Percentiles rank a stretch among this genome's conserved stretches.
Evolutionary conservation across 2,113 vertebrate genomes (phyloP).

Genomic region (Mastomys natalensis): DNA sequence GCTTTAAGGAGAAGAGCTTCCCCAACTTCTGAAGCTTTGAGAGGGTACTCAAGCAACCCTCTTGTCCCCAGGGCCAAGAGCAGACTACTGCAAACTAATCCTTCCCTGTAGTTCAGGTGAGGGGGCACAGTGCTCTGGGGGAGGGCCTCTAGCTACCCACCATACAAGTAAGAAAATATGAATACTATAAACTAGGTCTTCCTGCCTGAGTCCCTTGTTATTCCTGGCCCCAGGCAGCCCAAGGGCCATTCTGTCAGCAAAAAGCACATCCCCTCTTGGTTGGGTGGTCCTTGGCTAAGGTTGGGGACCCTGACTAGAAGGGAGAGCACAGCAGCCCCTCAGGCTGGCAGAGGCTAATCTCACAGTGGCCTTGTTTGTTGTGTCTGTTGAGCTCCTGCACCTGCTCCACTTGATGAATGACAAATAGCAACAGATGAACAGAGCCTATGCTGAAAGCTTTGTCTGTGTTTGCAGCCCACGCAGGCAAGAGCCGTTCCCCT

Average conservation of each 20-base stretch:
- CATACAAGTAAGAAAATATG: slow-evolving; percentile 18
- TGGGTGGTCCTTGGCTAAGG: neutral
- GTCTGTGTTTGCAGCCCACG: slow-evolving; percentile 67
- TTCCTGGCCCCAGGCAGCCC: slow-evolving; percentile 41
- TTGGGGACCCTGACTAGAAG: neutral
- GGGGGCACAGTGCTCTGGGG: neutral
- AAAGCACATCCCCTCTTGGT: neutral
- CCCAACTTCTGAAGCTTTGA: neutral
- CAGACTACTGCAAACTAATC: neutral
- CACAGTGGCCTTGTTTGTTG: slow-evolving; percentile 53
- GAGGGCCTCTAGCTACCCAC: neutral
- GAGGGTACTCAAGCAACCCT: neutral
- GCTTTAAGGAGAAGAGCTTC: neutral
- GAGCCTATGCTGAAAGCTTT: slow-evolving; percentile 66
- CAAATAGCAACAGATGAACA: slow-evolving; percentile 74
- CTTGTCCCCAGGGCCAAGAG: too few species aligned
- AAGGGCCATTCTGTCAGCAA: neutral
- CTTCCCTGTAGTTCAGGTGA: neutral
- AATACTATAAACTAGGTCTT: slow-evolving; percentile 53
- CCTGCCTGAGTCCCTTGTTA: slow-evolving; percentile 52
- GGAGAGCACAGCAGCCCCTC: neutral
- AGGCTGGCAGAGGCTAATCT: neutral
- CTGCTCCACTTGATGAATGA: slow-evolving; percentile 77
- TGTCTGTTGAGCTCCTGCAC: slow-evolving; percentile 67
- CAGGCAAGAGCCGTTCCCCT: slow-evolving; percentile 60